phyloP scores from a whole-genome alignment of 2,797 vertebrate genomes.

The Lithobates pipiens region DNA sequence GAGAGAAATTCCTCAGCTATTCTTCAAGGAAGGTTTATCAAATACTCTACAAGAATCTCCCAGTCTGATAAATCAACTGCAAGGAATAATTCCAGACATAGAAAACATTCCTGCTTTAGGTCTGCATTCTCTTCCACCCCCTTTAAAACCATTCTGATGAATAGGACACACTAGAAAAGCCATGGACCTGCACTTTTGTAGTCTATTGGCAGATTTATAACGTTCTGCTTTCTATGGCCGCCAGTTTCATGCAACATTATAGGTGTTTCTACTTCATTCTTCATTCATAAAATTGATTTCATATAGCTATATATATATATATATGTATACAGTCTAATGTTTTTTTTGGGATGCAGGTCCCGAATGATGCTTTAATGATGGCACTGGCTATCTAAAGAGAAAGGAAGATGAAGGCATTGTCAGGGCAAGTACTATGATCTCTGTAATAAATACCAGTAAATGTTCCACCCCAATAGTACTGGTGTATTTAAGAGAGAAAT shows the following conservation, averaged over 20 bases:
- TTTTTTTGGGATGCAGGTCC: too few relatives aligned
- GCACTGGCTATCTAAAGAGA: too few relatives aligned
- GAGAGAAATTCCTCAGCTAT: slow-evolving; percentile 12
- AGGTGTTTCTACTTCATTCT: background rate
- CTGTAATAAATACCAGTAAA: too few relatives aligned
- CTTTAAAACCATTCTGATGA: background rate
- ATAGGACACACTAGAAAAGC: background rate
- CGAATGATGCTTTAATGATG: too few relatives aligned
- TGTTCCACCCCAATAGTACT: too few relatives aligned
- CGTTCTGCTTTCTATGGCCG: too few relatives aligned
- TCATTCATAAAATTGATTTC: too few relatives aligned
- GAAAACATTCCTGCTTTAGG: background rate
- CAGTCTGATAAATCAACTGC: slow-evolving; percentile 23
- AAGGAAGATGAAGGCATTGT: too few relatives aligned
- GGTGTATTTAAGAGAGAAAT: too few relatives aligned
- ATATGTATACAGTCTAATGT: too few relatives aligned
- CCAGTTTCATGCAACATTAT: background rate
- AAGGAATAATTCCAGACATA: slow-evolving; percentile 4
- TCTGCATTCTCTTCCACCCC: background rate
- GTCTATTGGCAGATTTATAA: background rate
- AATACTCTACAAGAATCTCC: background rate
- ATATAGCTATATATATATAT: too few relatives aligned
- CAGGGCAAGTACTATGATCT: too few relatives aligned
- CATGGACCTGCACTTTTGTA: background rate
- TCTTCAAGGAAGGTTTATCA: slow-evolving; percentile 5